Evolutionary conservation across 1,140 invertebrate species (phyloP).

Genomic region (Danaus melanippus): DNA sequence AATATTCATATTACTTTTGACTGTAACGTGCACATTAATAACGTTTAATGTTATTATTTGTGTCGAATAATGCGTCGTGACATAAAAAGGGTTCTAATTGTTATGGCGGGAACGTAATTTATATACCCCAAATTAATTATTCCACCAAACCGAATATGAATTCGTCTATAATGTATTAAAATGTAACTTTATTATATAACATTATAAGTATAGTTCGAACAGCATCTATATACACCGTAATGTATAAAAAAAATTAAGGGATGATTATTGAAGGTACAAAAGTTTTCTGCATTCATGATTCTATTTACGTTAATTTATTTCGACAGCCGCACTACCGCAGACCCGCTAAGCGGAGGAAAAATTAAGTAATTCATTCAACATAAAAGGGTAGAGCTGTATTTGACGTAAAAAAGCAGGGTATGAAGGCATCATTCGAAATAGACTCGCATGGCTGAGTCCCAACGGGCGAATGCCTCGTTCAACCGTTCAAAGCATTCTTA

Average conservation of each 20-base stretch:
- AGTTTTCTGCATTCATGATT: constrained; percentile 21
- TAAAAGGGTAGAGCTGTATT: constrained; percentile 61
- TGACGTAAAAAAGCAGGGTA: constrained; percentile 61
- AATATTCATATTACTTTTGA: constrained; percentile 37
- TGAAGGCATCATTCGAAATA: constrained; percentile 55
- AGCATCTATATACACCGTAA: too few relatives aligned
- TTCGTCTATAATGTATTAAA: constrained; percentile 2
- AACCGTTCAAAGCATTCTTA: constrained; percentile 48
- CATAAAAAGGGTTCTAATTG: constrained; percentile 35
- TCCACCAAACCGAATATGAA: constrained; percentile 2
- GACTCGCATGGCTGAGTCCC: constrained; percentile 53
- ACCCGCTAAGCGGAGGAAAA: constrained; percentile 50
- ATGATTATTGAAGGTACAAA: neutral
- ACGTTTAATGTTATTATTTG: constrained; percentile 46
- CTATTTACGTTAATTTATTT: constrained; percentile 53
- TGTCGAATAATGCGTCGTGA: constrained; percentile 28
- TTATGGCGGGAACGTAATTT: constrained; percentile 27
- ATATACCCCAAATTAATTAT: constrained; percentile 17
- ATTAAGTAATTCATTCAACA: constrained; percentile 66
- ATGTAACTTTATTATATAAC: constrained; percentile 8
- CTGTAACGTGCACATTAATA: constrained; percentile 47
- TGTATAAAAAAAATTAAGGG: too few relatives aligned
- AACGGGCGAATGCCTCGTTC: constrained; percentile 38
- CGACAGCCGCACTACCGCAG: constrained; percentile 40
- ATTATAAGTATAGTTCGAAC: too few relatives aligned